Evolutionary conservation across 2,113 vertebrate genomes (phyloP).

Genomic region (Grammomys dolichurus): DNA sequence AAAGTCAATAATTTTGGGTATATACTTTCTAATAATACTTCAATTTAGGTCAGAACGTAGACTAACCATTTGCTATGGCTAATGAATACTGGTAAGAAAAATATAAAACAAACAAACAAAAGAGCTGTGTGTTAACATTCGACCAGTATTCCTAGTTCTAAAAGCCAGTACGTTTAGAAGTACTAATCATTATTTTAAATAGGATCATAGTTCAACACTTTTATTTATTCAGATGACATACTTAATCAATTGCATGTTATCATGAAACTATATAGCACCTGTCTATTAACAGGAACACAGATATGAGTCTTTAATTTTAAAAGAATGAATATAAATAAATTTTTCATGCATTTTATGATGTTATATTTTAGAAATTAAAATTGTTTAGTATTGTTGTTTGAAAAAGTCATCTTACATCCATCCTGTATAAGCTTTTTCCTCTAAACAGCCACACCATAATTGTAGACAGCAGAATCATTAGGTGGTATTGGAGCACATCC

Average conservation of each 20-base stretch:
- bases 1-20: neutral
- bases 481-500: neutral
- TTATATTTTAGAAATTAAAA: neutral
- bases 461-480: neutral
- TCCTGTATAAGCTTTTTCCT: neutral
- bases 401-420: neutral
- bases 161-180: neutral
- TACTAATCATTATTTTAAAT: neutral
- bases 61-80: neutral
- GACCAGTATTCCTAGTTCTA: too few species aligned
- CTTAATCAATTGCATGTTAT: neutral
- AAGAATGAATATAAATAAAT: neutral
- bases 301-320: neutral
- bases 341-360: neutral
- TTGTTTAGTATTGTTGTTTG: neutral
- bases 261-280: neutral
- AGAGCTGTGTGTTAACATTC: neutral
- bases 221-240: neutral
- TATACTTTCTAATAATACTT: neutral
- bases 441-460: too few species aligned
- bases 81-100: neutral
- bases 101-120: neutral
- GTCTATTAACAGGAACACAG: neutral
- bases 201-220: neutral
- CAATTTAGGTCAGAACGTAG: neutral